These are phyloP conservation scores for Podocnemis expansa DNA, from an alignment of 2,113 vertebrate genomes.

Conservation along the genomic window DNA sequence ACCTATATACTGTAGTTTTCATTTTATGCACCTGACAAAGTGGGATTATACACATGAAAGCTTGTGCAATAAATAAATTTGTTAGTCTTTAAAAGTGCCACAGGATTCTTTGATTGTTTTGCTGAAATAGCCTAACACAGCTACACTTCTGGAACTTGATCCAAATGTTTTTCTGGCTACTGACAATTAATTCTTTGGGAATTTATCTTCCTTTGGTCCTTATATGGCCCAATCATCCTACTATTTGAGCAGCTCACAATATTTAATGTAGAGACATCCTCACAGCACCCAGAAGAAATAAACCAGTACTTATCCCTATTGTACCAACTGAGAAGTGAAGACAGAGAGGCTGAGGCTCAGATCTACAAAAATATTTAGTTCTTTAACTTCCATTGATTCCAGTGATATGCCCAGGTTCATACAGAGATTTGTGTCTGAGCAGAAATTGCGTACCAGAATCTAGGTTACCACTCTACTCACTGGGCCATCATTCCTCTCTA, in stretches of 20 bases:
- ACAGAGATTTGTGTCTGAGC: not conserved
- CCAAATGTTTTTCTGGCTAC: not conserved
- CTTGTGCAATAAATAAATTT: too few species aligned
- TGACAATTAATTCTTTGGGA: not conserved
- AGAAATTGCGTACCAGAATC: not conserved
- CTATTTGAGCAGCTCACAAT: not conserved
- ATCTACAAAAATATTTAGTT: not conserved
- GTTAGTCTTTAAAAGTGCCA: too few species aligned
- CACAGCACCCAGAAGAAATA: not conserved
- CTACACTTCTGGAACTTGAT: not conserved
- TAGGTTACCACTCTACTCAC: not conserved
- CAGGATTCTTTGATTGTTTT: too few species aligned
- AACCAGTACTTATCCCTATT: not conserved
- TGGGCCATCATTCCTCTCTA: not conserved
- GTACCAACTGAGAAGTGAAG: not conserved
- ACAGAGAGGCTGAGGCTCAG: not conserved
- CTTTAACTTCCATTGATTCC: not conserved
- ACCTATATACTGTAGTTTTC: too few species aligned
- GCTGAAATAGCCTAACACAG: too few species aligned
- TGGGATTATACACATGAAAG: too few species aligned
- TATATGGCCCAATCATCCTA: not conserved
- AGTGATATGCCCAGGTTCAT: not conserved
- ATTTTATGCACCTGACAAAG: too few species aligned
- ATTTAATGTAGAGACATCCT: not conserved
- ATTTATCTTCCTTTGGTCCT: not conserved